Evolutionary conservation across 2,888 invertebrate species (phyloP), one percentile per base, ranked within the genome.

Genomic region (Harpalus rufipes): DNA sequence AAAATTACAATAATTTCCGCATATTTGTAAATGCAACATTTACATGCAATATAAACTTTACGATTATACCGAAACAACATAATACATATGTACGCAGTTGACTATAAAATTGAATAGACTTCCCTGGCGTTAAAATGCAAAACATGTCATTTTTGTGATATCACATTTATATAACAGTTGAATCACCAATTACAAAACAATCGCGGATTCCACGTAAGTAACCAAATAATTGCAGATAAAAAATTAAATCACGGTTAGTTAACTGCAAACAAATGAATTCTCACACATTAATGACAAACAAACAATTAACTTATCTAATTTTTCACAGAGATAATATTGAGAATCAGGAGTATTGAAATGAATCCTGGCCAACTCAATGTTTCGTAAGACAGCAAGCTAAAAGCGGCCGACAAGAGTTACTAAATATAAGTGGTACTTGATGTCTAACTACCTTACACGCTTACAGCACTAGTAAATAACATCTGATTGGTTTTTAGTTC

Each of bases 191-290:
- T 12, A 44, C 72, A 44, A 44, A 41, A 74, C 72, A 74, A 74
- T 74, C 12, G 18, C 68, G 3, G 21, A 63, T 39, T 32, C 41
- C 16, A 74, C 10, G 72, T 51, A 74, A 74, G 41, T 74, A 74
- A 41, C 72, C 12, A 44, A 74, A 74, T 44, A 74, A 68, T 68
- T 68, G 41, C 25, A 44, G 18, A 74, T 74, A 74, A 74, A 74
- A 74, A 74, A 74, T 44, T 74, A 7, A 74, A 74, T 74, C 72
- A 74, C 72, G 72, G 72, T 74, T 72, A 74, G 72, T 74, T 74
- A 74, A 74, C 72, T 74, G 72, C 72, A 44, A 74, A 74, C 72
- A 74, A 74, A 74, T 74, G 72, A 74, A 74, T 74, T 74, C 72
- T 74, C 72, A 74, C 72, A 14, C 14, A 44, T 74, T 74, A 74